Evolutionary conservation across 2,888 invertebrate species (phyloP).

Genomic region (Drosophila stalkeri): DNA sequence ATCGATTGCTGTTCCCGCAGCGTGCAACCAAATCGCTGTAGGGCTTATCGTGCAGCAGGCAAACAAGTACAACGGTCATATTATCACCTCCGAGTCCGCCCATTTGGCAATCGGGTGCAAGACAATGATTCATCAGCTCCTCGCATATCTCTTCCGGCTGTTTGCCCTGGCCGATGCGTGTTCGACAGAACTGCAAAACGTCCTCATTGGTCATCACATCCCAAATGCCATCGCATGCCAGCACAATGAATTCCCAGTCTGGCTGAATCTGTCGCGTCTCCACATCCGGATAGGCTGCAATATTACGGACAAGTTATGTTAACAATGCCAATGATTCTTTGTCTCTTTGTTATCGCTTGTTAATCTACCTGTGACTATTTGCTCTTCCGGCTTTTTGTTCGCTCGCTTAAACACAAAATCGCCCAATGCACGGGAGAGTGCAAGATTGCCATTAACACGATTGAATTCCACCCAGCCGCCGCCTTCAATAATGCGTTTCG

Average conservation of each 20-base stretch:
- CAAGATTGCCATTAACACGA: constrained; percentile 98
- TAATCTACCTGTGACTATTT: constrained; percentile 96
- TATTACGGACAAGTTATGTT: constrained; percentile 14
- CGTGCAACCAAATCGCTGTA: constrained; percentile 83
- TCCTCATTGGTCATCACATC: constrained; percentile 98
- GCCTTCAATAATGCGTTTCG: constrained; percentile 94
- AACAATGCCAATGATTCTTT: constrained; percentile 28
- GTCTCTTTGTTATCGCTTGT: constrained; percentile 10
- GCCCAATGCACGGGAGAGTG: constrained; percentile 97
- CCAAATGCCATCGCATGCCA: constrained; percentile 99
- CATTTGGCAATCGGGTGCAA: constrained; percentile 98
- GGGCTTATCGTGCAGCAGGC: constrained; percentile 87
- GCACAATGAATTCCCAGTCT: constrained; percentile 98
- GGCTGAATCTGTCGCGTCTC: constrained; percentile 91
- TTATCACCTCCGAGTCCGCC: constrained; percentile 99
- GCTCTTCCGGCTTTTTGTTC: constrained; percentile 94
- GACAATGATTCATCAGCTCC: constrained; percentile 96
- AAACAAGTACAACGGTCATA: constrained; percentile 98
- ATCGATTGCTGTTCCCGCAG: constrained; percentile 62
- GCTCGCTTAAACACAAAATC: constrained; percentile 98
- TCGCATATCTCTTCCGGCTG: constrained; percentile 98
- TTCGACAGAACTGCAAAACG: constrained; percentile 95
- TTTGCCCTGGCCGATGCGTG: constrained; percentile 91
- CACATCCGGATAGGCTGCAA: constrained; percentile 95
- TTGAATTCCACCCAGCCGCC: constrained; percentile 99